Percentiles rank a stretch among this genome's conserved stretches.
phyloP scores from a whole-genome alignment of 2,113 vertebrate species.

The Gracilinanus agilis region DNA sequence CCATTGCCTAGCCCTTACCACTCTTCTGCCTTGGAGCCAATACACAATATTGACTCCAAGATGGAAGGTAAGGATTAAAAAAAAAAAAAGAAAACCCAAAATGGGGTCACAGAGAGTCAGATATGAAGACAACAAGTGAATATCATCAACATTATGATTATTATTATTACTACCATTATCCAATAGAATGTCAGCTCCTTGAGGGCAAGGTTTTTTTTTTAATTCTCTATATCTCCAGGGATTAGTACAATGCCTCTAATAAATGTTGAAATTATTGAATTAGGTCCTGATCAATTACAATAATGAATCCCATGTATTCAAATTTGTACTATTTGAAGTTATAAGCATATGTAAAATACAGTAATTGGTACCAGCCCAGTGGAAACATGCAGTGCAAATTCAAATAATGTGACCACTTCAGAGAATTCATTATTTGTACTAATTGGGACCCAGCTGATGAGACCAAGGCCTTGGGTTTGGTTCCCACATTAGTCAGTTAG shows the following conservation, averaged over 20 bases:
- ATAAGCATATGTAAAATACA: not conserved
- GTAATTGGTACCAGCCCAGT: not conserved
- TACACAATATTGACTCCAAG: too few species aligned
- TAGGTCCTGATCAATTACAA: not conserved
- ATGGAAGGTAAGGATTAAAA: too few species aligned
- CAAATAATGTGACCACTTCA: too few species aligned
- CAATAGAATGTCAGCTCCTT: not conserved
- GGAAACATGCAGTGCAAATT: too few species aligned
- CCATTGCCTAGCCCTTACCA: too few species aligned
- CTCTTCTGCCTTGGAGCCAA: too few species aligned
- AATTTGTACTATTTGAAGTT: not conserved
- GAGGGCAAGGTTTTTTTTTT: not conserved
- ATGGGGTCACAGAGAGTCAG: too few species aligned
- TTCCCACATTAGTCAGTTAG: conserved; percentile 10
- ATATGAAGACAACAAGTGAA: too few species aligned
- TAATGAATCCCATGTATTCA: not conserved
- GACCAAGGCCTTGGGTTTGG: conserved; percentile 55
- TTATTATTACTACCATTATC: not conserved
- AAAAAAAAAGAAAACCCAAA: too few species aligned
- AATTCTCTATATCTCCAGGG: not conserved
- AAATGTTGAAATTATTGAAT: not conserved
- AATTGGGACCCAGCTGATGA: not conserved
- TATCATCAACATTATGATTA: too few species aligned
- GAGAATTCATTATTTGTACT: too few species aligned
- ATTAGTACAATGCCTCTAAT: not conserved